Conservation (phyloP, 2,888 invertebrate genomes). For the Gasteruption jaculator region DNA sequence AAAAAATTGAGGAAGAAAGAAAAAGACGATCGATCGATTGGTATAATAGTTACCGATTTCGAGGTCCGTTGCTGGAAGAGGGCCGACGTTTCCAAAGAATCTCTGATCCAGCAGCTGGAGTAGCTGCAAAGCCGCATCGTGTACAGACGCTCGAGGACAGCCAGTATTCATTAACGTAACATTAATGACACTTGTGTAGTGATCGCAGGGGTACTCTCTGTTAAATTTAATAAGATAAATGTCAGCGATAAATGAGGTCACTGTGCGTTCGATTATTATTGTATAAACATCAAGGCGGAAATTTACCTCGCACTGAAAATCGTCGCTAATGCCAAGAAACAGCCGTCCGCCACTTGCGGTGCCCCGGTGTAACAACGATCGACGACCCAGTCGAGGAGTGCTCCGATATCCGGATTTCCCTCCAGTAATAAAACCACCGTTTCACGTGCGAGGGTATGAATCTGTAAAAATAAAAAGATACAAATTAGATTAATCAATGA, state of each 20-base stretch:
- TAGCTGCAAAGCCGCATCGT: constrained; percentile 90
- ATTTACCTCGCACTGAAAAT: constrained; percentile 91
- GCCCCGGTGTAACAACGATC: constrained; percentile 94
- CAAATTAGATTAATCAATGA: no score
- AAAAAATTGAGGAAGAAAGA: constrained; percentile 4
- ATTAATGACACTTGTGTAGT: constrained; percentile 96
- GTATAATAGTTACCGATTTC: constrained; percentile 60
- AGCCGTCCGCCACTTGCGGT: constrained; percentile 89
- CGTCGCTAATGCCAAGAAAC: constrained; percentile 92
- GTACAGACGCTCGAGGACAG: constrained; percentile 85
- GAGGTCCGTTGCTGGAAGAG: constrained; percentile 66
- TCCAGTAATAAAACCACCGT: constrained; percentile 91
- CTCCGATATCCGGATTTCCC: constrained; percentile 89
- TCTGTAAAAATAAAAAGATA: constrained; percentile 58
- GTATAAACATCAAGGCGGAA: background rate
- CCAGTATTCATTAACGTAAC: constrained; percentile 96
- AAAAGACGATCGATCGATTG: constrained; percentile 5
- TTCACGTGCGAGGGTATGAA: constrained; percentile 86
- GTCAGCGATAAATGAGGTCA: background rate
- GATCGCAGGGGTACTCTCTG: constrained; percentile 96
- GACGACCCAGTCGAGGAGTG: constrained; percentile 94
- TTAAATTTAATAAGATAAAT: constrained; percentile 29
- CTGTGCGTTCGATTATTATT: background rate
- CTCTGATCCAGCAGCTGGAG: constrained; percentile 90
- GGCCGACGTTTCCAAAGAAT: constrained; percentile 83